These are phyloP conservation scores for Orientallactaga bullata DNA, from an alignment of 2,113 vertebrate species.

Conservation along the genomic window DNA sequence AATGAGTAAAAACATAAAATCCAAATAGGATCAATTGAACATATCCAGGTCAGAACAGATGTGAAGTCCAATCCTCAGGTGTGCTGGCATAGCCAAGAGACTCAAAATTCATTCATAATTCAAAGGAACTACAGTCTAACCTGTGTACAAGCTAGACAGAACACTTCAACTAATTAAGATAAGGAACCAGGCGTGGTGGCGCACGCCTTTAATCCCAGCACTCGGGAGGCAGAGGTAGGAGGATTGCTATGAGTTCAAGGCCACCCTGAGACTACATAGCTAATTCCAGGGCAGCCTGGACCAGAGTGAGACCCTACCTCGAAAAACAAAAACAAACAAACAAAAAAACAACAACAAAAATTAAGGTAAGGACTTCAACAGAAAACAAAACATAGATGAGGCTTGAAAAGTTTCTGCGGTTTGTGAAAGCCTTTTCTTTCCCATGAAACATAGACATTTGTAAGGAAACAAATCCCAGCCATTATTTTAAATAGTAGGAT, in stretches of 20 bases:
- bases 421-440: not conserved
- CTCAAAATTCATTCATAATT: not conserved
- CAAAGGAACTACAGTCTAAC: not conserved
- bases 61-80: not conserved
- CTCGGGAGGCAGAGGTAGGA: too few species aligned
- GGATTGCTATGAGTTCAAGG: too few species aligned
- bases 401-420: conserved; percentile 7
- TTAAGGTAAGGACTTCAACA: conserved; percentile 50
- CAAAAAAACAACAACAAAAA: too few species aligned
- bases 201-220: too few species aligned
- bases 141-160: conserved; percentile 18
- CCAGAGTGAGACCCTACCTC: too few species aligned
- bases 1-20: conserved; percentile 56
- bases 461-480: conserved; percentile 40
- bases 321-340: too few species aligned
- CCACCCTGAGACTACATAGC: too few species aligned
- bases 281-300: too few species aligned
- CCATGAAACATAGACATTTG: conserved; percentile 49
- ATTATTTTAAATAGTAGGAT: conserved; percentile 35
- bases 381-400: not conserved
- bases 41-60: not conserved
- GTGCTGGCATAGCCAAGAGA: not conserved
- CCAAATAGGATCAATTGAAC: not conserved
- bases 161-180: not conserved
- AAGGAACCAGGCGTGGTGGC: too few species aligned